Evolutionary conservation across 2,888 invertebrate genomes (phyloP), one percentile per base, ranked within the genome.

Genomic region (Hecatera dysodea): DNA sequence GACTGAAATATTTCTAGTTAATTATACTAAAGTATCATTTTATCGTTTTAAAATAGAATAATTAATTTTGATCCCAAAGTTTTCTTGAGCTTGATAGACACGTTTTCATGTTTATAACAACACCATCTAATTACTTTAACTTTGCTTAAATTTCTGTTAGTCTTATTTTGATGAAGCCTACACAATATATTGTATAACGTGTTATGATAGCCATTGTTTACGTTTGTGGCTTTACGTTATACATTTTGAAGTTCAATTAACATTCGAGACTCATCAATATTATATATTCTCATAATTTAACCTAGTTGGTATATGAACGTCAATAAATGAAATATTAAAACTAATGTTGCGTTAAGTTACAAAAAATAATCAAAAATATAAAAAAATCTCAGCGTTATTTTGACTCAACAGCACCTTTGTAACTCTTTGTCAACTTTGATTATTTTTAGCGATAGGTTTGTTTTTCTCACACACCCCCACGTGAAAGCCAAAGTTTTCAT

Each of bases 391-490:
- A 19, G 17, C 7, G 19, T 6, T 17, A 19, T 19, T 19, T 8
- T 44, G n/a, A n/a, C n/a, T 44, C 19, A 6, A 39, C 12, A 11
- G 39, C 39, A 12, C 39, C 15, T 39, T 39, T 11, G 12, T 12
- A 39, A 39, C 12, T 39, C 39, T 39, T 39, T 39, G 15, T 15
- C 8, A 44, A 62, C 17, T n/a, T 42, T 42, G 22, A 11, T 33
- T 72, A 61, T 61, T 72, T 42, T 71, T 72, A 44, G 19, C 22
- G 12, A 12, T 39, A 72, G n/a, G 22, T 46, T 72, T 29, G 29
- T 39, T 63, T 73, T 73, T 46, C 17, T 33, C 24, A 22, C 36
- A 53, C 24, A 22, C 36, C 44, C 44, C 44, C 27, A 72, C 52
- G 53, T n/a, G 44, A 46, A 64, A 46, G 12, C 44, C 36, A 17